Percentiles rank a stretch among this genome's conserved stretches.
These are phyloP conservation scores for Diploscapter pachys DNA, from an alignment of 1,140 invertebrate genomes.

Conservation along the genomic window DNA sequence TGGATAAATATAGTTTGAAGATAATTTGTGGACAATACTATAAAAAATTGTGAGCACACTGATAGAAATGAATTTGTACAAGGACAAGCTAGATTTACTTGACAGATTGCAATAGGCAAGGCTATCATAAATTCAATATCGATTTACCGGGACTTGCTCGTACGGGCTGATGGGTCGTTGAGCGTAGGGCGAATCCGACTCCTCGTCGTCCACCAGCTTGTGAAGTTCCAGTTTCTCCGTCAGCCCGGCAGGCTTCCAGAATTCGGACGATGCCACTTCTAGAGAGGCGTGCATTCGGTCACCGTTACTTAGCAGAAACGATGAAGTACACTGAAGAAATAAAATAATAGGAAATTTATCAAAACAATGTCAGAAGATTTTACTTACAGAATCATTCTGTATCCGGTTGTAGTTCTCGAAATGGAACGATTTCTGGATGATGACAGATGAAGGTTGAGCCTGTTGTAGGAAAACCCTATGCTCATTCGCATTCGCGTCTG, in stretches of 20 bases:
- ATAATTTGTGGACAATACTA: too few species aligned
- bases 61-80: too few species aligned
- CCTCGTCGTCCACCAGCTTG: too few species aligned
- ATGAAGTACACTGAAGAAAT: neutral
- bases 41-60: too few species aligned
- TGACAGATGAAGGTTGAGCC: neutral
- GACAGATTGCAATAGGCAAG: neutral
- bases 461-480: too few species aligned
- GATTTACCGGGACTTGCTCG: slow-evolving; percentile 14
- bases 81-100: too few species aligned
- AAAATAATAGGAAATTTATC: neutral
- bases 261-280: neutral
- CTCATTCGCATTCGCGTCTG: too few species aligned
- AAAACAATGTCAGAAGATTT: neutral
- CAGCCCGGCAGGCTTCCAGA: neutral
- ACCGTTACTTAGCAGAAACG: neutral
- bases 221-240: neutral
- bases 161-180: neutral
- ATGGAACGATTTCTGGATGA: slow-evolving; percentile 8
- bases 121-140: slow-evolving; percentile 5
- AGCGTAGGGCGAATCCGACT: neutral
- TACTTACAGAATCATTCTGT: too few species aligned
- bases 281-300: neutral
- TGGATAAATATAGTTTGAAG: too few species aligned
- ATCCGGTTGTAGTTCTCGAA: neutral